Percentiles rank a stretch among this genome's conserved stretches.
These are phyloP conservation scores for Rhegmatorhina hoffmannsi DNA, from an alignment of 2,113 vertebrate species.

Conservation along the genomic window DNA sequence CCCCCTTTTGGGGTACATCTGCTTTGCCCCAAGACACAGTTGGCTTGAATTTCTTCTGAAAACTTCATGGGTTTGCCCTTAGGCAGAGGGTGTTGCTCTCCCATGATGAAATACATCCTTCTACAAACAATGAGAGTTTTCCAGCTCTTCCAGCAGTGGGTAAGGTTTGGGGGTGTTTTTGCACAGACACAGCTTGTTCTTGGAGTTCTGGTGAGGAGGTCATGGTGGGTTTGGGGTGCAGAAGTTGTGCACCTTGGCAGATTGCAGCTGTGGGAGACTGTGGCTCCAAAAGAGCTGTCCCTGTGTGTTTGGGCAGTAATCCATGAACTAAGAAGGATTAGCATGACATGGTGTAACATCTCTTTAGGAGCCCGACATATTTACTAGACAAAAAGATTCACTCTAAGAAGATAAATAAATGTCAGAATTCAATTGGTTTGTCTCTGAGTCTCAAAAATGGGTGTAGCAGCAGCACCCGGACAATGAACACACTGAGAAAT, in stretches of 20 bases:
- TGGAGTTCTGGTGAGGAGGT: too few species aligned
- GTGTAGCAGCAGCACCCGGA: not conserved
- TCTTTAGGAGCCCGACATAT: not conserved
- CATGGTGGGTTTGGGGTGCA: too few species aligned
- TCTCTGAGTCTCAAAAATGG: not conserved
- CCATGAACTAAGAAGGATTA: slow-evolving; percentile 1
- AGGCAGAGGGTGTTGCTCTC: not conserved
- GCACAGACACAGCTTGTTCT: not conserved
- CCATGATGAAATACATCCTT: not conserved
- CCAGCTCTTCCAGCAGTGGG: not conserved
- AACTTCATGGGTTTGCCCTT: not conserved
- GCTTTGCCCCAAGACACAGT: too few species aligned
- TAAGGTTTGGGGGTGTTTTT: not conserved
- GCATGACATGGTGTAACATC: not conserved
- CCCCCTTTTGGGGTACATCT: not conserved
- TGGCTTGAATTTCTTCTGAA: not conserved
- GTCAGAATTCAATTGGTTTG: not conserved
- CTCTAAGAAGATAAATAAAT: not conserved
- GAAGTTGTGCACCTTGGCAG: not conserved
- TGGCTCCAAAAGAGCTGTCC: not conserved
- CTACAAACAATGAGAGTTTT: not conserved
- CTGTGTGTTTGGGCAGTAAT: not conserved
- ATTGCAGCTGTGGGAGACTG: rapidly evolving
- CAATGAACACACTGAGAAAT: not conserved
- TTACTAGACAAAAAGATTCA: not conserved